Evolutionary conservation across 2,797 vertebrate species (phyloP).

Genomic region (Anguilla marmorata): DNA sequence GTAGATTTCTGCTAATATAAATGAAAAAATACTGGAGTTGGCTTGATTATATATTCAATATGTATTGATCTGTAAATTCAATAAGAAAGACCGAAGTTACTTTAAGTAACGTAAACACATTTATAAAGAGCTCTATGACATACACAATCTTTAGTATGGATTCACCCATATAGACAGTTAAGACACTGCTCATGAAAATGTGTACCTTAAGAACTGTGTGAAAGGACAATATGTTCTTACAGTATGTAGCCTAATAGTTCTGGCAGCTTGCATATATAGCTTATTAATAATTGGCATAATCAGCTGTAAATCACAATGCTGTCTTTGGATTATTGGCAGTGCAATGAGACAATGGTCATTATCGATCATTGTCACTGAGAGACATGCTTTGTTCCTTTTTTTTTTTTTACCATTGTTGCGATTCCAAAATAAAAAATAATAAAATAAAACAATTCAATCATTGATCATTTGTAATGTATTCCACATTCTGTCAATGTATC

Average conservation of each 20-base stretch:
- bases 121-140: constrained; percentile 1
- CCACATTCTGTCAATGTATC: background rate
- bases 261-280: background rate
- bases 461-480: background rate
- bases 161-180: background rate
- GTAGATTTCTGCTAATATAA: background rate
- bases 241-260: background rate
- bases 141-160: background rate
- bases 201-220: background rate
- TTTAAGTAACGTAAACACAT: constrained; percentile 7
- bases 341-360: background rate
- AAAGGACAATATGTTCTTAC: background rate
- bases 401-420: background rate
- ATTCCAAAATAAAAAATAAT: background rate
- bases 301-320: background rate
- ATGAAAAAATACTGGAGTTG: background rate
- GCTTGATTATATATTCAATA: constrained; percentile 11
- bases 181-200: background rate
- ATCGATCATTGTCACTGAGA: constrained; percentile 1
- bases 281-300: background rate
- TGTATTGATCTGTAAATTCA: background rate
- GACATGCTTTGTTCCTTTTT: constrained; percentile 20
- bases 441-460: background rate
- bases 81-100: constrained; percentile 13
- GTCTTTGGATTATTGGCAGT: background rate